Base-by-base conservation (phyloP, 1,140 invertebrate genomes). In the Andricus grossulariae region DNA sequence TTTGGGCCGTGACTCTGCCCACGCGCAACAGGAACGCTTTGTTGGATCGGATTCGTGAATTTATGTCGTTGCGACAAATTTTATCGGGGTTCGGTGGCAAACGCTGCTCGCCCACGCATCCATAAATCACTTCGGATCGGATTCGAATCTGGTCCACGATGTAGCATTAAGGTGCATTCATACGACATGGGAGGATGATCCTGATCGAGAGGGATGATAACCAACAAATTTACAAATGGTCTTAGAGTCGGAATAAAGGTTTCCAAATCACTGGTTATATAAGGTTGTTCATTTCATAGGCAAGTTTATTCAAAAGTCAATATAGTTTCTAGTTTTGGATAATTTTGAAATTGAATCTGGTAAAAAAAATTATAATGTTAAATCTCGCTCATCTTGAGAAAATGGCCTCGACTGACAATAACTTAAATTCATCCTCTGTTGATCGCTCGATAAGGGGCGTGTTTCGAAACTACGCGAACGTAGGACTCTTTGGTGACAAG, bases 31-130 rank as follows among this genome's bases (percentile, higher is more conserved):
- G 81, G 79, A 83, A 84, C 86, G 85, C 84, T 86, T 88, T 84
- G 87, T 86, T 84, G 80, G 80, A 85, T 84, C 81, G 87, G 86
- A 90, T 89, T 86, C 85, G 88, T 89, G 86, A 88, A 91, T 91
- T 91, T 91, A 91, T 90, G 86, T 89, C 84, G 87, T 82, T 80
- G 80, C 86, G 89, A 89, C 90, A 90, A 91, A 91, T 91, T 91
- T 91, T 91, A 91, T 91, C 90, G 87, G 86, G 86, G 84, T 90
- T 88, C 90, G 84, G 90, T 91, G 90, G 90, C 90, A 90, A 91
- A 90, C 89, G 86, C 82, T 83, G 82, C 76, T 86, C 90, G 88
- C 90, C 90, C 85, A 91, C 90, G 85, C 88, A 79, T 73, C 75
- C 73, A 86, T 90, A 91, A 91, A 90, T 90, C 89, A 90, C 85